A percentile compares a stretch with the other conserved stretches of the same genome.
These are phyloP conservation scores for Dioctria linearis DNA, from an alignment of 2,888 invertebrate species.

Conservation along the genomic window DNA sequence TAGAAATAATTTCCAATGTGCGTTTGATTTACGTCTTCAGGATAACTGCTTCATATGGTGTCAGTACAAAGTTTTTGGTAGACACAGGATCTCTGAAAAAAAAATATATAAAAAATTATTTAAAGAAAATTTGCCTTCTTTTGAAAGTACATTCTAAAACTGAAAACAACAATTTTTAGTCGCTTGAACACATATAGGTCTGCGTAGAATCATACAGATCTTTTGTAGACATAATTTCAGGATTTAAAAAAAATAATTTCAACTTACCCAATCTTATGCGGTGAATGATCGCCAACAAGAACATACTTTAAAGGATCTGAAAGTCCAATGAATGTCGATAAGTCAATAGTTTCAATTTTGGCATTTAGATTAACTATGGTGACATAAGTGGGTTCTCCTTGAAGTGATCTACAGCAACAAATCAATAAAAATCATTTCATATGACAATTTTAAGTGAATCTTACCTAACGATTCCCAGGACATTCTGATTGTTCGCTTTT, in stretches of 20 bases:
- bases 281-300: slow-evolving; percentile 63
- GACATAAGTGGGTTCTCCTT: slow-evolving; percentile 67
- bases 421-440: slow-evolving; percentile 1
- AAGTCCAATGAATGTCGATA: slow-evolving; percentile 64
- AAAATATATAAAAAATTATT: not conserved
- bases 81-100: slow-evolving; percentile 62
- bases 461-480: slow-evolving; percentile 71
- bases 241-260: no score
- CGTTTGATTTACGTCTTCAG: slow-evolving; percentile 60
- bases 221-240: no score
- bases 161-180: no score
- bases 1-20: not conserved
- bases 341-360: slow-evolving; percentile 66
- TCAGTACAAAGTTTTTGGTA: slow-evolving; percentile 61
- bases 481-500: slow-evolving; percentile 71
- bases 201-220: no score
- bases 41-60: slow-evolving; percentile 67
- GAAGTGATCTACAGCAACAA: slow-evolving; percentile 60
- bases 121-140: no score
- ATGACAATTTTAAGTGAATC: slow-evolving; percentile 61
- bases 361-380: slow-evolving; percentile 72
- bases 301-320: slow-evolving; percentile 63
- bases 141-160: no score
- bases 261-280: slow-evolving; percentile 63
- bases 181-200: no score